Base-by-base conservation (phyloP, 2,113 vertebrate species). In the Gulo gulo region DNA sequence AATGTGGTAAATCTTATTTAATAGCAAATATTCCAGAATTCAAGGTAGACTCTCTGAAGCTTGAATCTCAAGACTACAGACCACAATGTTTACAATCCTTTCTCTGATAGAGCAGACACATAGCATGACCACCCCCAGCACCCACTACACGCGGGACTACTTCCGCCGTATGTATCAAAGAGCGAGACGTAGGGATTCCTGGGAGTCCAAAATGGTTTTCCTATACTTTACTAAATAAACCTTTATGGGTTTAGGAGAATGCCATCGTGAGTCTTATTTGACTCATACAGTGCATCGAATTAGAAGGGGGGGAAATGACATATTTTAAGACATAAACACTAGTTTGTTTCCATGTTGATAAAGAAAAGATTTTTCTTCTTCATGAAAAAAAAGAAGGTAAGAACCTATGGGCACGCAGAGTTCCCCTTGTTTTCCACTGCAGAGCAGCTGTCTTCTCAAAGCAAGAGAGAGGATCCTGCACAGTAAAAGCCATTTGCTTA, bases 281-380 rank as follows among this genome's bases (percentile, higher is more conserved):
- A 67, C 31, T 34, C 14, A 34, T 16, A 67, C 14, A 67, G 63
- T 34, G 31, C 63, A 34, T 34, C 10, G 76, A 20, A 74, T 20
- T 63, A 26, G 7, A 83, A 90, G n/a, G 34, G 26, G 34, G 2
- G 80, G 52, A 55, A 59, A 14, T 52, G 11, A 89, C 26, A 69
- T 79, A 84, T 61, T 95, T 91, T 81, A 92, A 80, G 31, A 88
- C 21, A 81, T 47, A 88, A 88, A 93, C 34, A 65, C 16, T 74
- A 79, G 15, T 67, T 95, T 74, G 47, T 87, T 88, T 88, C 69
- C 31, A 79, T 52, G 26, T 12, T 69, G 63, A 24, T 57, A 76
- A 93, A 50, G 7, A 89, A 79, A 82, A 91, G 2, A 42, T 42
- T 87, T 95, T 92, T 86, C 34, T 74, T 90, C 52, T 87, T 92